These are phyloP conservation scores for Clostera curtula DNA, from an alignment of 2,888 invertebrate genomes.

Conservation along the genomic window DNA sequence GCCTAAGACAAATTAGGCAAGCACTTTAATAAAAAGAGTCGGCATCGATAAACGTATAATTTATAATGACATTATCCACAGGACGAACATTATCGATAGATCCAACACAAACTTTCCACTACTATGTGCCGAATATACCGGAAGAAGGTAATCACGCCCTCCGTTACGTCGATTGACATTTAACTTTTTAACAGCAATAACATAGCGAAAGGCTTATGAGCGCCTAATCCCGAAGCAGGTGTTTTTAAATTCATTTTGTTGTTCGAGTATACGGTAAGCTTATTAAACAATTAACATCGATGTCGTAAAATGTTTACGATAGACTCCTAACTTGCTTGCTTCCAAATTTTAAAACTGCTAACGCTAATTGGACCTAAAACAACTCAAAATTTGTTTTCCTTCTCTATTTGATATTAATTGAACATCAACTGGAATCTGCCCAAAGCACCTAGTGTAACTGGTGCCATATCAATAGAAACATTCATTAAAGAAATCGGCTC, in stretches of 20 bases:
- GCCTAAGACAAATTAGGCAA: too few relatives aligned
- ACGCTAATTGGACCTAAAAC: slow-evolving; percentile 6
- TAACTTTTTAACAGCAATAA: slow-evolving; percentile 65
- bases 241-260: slow-evolving; percentile 41
- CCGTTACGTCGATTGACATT: slow-evolving; percentile 53
- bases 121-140: slow-evolving; percentile 66
- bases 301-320: slow-evolving; percentile 8
- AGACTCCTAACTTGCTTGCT: slow-evolving; percentile 21
- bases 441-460: too few relatives aligned
- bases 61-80: slow-evolving; percentile 53
- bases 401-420: too few relatives aligned
- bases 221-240: slow-evolving; percentile 54
- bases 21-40: slow-evolving; percentile 7
- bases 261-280: slow-evolving; percentile 30
- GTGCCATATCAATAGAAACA: too few relatives aligned
- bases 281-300: slow-evolving; percentile 20
- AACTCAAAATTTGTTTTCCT: too few relatives aligned
- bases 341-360: slow-evolving; percentile 13
- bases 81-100: slow-evolving; percentile 69
- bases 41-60: slow-evolving; percentile 18
- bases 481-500: too few relatives aligned
- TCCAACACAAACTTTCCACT: slow-evolving; percentile 62
- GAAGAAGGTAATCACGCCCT: slow-evolving; percentile 61
- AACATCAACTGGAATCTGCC: too few relatives aligned
- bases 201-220: slow-evolving; percentile 61